A percentile compares a stretch with the other conserved stretches of the same genome.
These are phyloP conservation scores for Pontoporia blainvillei DNA, from an alignment of 2,113 vertebrate species.

Conservation along the genomic window DNA sequence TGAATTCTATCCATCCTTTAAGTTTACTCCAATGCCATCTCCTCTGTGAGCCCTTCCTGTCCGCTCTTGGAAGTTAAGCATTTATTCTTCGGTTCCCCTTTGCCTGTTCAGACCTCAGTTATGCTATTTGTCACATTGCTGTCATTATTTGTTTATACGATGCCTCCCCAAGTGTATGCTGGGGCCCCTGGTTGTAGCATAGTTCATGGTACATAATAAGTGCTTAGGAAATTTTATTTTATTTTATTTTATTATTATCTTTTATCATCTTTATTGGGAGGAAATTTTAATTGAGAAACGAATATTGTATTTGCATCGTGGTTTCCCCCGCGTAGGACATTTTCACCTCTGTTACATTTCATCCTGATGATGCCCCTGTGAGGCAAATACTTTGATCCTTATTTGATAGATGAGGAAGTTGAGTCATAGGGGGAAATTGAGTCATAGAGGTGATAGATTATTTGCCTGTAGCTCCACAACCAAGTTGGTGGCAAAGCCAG, in stretches of 20 bases:
- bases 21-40: neutral
- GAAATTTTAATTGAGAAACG: neutral
- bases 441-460: neutral
- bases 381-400: neutral
- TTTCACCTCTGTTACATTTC: neutral
- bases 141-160: neutral
- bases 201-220: neutral
- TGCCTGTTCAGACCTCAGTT: neutral
- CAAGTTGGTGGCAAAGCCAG: neutral
- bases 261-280: neutral
- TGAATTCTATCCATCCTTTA: neutral
- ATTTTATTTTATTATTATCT: too few relatives aligned
- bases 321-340: neutral
- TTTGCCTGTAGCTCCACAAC: neutral
- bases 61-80: neutral
- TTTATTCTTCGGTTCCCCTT: neutral
- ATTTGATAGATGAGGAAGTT: constrained; percentile 24
- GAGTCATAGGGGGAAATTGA: constrained; percentile 19
- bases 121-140: neutral
- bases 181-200: neutral
- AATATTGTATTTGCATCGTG: neutral
- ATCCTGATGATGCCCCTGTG: neutral
- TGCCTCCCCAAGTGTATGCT: neutral
- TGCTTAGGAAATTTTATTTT: neutral
- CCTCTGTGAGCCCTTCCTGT: neutral